Conservation (phyloP, 2,797 vertebrate genomes). For the Acrossocheilus fasciatus region DNA sequence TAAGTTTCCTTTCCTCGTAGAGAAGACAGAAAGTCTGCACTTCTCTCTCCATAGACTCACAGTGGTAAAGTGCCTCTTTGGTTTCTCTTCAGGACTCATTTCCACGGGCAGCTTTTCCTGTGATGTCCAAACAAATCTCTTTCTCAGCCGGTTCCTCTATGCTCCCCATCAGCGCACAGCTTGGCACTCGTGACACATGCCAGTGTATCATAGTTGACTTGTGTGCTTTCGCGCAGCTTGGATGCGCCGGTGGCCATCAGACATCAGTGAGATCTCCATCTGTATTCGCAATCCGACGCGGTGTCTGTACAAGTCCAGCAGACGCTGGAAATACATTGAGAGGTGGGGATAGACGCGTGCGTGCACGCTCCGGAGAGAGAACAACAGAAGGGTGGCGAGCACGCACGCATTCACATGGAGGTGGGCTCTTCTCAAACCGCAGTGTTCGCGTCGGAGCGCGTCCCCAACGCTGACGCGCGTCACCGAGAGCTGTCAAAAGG, state of each 20-base stretch:
- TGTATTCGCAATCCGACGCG: conserved; percentile 40
- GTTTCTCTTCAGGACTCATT: conserved; percentile 63
- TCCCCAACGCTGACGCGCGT: conserved; percentile 19
- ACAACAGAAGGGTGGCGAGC: conserved; percentile 59
- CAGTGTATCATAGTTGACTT: not conserved
- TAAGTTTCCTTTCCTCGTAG: conserved; percentile 1
- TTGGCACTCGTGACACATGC: not conserved
- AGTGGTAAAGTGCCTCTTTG: conserved; percentile 61
- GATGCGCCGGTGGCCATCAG: conserved; percentile 15
- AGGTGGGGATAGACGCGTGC: conserved; percentile 52
- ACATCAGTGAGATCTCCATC: conserved; percentile 5
- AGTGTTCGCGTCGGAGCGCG: conserved; percentile 52
- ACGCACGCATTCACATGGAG: conserved; percentile 58
- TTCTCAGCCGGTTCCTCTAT: not conserved
- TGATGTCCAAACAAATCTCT: conserved; percentile 4
- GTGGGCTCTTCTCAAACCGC: conserved; percentile 57
- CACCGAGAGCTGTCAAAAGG: conserved; percentile 22
- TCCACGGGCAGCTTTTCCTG: conserved; percentile 27
- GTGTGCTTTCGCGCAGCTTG: not conserved
- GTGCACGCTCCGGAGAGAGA: conserved; percentile 62
- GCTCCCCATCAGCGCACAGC: conserved; percentile 2
- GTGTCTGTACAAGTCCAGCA: conserved; percentile 49
- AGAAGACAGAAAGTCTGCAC: conserved; percentile 33
- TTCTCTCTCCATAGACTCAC: conserved; percentile 44
- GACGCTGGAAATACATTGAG: conserved; percentile 12